Base-by-base conservation (phyloP, 2,113 vertebrate species). In the Podiceps cristatus region DNA sequence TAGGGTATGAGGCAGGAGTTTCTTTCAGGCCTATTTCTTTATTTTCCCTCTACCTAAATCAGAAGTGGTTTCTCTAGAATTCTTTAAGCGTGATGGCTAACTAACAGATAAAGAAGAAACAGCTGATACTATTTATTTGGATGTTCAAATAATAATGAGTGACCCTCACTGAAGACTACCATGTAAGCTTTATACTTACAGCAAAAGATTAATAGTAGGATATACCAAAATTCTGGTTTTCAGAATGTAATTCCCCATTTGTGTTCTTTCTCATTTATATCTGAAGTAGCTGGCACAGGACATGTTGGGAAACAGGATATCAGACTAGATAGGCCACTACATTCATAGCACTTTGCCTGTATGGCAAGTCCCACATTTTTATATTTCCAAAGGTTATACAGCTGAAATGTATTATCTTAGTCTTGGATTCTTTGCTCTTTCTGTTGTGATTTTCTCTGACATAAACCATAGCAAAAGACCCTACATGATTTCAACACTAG, bases 401-500 rank as follows among this genome's bases (percentile, higher is more conserved):
- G 95, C 94, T 95, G 95, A 96, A 96, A 96, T 95, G 63, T 94
- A 96, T 96, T 97, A 95, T 95, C 95, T 91, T 96, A 53, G 71
- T 93, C 96, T 93, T 97, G 93, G 93, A 87, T 96, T 98, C 92
- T 96, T 95, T 87, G 83, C 94, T 96, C 97, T 98, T 97, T 97
- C 95, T 96, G 98, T 97, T 98, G 97, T 97, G 86, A 96, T 97
- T 97, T 97, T 97, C 96, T 95, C 69, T 98, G 98, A 98, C 96
- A 98, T 97, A 98, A 98, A 98, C 97, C 98, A 98, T 98, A 96
- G 95, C 95, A 97, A 97, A 97, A 97, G 66, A 96, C 89, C 90
- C 89, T 96, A 98, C 98, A 97, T 96, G 95, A 98, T 98, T 98
- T 98, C 98, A 98, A 97, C 98, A 97, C 97, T 98, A 97, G 96